A percentile compares a stretch with the other conserved stretches of the same genome.
phyloP scores from a whole-genome alignment of 2,113 vertebrate species.

The Megaceryle maxima region DNA sequence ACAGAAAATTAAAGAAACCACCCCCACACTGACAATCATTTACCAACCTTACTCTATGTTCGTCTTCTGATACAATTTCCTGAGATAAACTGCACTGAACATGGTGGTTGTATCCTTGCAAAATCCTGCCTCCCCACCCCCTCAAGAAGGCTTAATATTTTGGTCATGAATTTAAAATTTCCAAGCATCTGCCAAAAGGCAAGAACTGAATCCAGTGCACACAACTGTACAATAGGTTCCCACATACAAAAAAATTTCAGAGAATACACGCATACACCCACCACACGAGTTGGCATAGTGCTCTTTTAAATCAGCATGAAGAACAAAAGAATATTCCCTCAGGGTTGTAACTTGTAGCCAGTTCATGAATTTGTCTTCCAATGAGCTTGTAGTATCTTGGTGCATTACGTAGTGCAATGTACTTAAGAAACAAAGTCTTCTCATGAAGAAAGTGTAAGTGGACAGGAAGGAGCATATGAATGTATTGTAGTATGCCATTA shows the following conservation, averaged over 20 bases:
- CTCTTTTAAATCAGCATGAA: slow-evolving; percentile 32
- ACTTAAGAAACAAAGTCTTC: neutral
- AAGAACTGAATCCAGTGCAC: slow-evolving; percentile 77
- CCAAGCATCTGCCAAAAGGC: slow-evolving; percentile 68
- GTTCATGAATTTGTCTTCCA: neutral
- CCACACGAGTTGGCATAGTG: slow-evolving; percentile 48
- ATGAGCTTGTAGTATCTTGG: neutral
- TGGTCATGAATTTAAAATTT: slow-evolving; percentile 62
- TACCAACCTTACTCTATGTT: slow-evolving; percentile 54
- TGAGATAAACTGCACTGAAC: slow-evolving; percentile 53
- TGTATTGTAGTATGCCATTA: neutral
- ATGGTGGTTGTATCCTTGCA: neutral
- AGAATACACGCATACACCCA: slow-evolving; percentile 75
- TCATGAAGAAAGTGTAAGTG: neutral
- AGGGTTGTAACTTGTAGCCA: neutral
- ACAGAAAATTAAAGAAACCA: neutral
- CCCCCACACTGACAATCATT: neutral
- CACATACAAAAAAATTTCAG: slow-evolving; percentile 76
- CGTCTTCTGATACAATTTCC: slow-evolving; percentile 60
- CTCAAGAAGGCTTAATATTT: slow-evolving; percentile 63
- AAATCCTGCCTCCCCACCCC: neutral
- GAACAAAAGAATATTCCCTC: neutral
- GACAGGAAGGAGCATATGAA: neutral
- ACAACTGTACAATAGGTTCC: slow-evolving; percentile 74
- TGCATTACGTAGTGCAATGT: neutral